These are phyloP conservation scores for Sebastes hubbsi DNA, from an alignment of 2,797 vertebrate genomes.

Conservation along the genomic window DNA sequence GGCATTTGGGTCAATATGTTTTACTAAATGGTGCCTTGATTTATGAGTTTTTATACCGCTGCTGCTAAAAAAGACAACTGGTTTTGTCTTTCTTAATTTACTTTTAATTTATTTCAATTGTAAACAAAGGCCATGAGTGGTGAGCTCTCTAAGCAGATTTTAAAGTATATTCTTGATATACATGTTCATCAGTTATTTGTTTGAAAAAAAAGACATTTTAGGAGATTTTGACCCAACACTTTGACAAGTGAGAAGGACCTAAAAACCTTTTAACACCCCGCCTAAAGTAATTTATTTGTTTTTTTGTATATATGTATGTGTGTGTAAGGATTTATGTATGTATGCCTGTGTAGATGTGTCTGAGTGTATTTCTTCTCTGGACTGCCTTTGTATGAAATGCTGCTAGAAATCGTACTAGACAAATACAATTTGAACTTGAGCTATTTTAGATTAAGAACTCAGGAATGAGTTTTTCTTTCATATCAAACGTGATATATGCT, in stretches of 20 bases:
- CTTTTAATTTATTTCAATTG: slow-evolving; percentile 20
- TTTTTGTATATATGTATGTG: background rate
- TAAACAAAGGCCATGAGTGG: background rate
- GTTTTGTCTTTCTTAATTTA: background rate
- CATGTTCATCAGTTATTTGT: background rate
- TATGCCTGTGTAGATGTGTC: background rate
- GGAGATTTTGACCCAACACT: background rate
- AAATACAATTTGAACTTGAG: background rate
- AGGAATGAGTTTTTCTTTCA: background rate
- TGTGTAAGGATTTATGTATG: background rate
- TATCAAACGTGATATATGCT: background rate
- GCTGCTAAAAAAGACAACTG: background rate
- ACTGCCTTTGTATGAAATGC: background rate
- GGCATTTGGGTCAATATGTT: slow-evolving; percentile 50
- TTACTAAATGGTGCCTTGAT: slow-evolving; percentile 36
- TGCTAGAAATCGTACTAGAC: background rate
- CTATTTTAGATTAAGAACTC: background rate
- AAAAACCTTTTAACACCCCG: background rate
- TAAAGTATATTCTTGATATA: background rate
- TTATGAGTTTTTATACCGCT: slow-evolving; percentile 17
- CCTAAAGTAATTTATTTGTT: background rate
- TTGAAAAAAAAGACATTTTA: background rate
- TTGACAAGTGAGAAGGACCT: background rate
- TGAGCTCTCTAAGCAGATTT: background rate
- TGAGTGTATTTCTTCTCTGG: background rate